A percentile compares a stretch with the other conserved stretches of the same genome.
These are phyloP conservation scores for Phacellophora camtschatica DNA, from an alignment of 30 jellyfish, hydroid and myxozoan species.

Conservation along the genomic window DNA sequence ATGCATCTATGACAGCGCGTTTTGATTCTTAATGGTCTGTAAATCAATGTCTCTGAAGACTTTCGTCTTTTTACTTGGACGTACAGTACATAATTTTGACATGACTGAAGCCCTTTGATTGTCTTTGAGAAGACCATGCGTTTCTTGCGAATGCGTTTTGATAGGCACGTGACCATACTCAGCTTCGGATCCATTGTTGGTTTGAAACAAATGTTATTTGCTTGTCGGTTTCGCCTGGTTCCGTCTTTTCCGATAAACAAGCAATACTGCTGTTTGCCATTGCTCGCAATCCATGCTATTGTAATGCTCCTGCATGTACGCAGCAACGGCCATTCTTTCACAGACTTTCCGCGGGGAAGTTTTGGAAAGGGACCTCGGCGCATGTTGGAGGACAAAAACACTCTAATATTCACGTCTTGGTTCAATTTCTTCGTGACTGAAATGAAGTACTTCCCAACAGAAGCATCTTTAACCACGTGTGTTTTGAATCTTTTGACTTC, in stretches of 20 bases:
- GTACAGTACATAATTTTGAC: conserved; percentile 29
- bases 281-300: conserved; percentile 53
- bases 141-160: conserved; percentile 38
- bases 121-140: conserved; percentile 39
- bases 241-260: conserved; percentile 27
- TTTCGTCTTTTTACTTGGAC: conserved; percentile 43
- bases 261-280: conserved; percentile 61
- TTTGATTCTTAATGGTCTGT: conserved; percentile 33
- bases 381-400: conserved; percentile 1
- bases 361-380: conserved; percentile 57
- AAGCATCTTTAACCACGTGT: conserved; percentile 16
- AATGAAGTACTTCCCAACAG: conserved; percentile 16
- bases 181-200: conserved; percentile 7
- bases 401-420: background rate
- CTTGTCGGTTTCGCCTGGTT: background rate
- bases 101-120: conserved; percentile 43
- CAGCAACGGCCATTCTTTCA: conserved; percentile 61
- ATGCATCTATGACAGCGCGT: conserved; percentile 36
- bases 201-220: conserved; percentile 22
- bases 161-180: conserved; percentile 9
- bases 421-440: conserved; percentile 8
- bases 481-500: conserved; percentile 22
- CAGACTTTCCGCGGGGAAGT: conserved; percentile 39
- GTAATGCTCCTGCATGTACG: conserved; percentile 62
- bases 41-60: conserved; percentile 35